Percentiles rank a stretch among this genome's conserved stretches.
Conservation (phyloP, 64 coral and sea anemone genomes). For the Stichodactyla mertensii region DNA sequence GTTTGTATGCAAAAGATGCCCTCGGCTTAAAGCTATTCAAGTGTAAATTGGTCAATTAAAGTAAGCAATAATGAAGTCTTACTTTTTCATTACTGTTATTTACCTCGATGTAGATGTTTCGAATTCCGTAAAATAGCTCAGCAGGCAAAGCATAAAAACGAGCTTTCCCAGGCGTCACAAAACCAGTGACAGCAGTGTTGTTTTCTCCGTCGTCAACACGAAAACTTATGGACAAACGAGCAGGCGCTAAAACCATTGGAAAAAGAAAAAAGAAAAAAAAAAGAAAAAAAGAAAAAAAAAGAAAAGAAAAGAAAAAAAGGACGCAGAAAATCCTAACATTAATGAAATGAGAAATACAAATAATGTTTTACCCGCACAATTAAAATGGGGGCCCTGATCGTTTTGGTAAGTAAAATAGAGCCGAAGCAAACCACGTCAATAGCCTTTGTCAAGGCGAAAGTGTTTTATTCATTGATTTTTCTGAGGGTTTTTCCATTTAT, state of each 20-base stretch:
- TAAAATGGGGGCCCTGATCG: too few species aligned
- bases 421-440: too few species aligned
- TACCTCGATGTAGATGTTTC: neutral
- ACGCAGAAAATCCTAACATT: neutral
- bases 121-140: neutral
- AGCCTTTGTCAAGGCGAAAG: too few species aligned
- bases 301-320: neutral
- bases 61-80: too few species aligned
- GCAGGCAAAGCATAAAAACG: neutral
- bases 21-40: neutral
- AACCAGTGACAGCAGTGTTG: neutral
- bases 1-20: too few species aligned
- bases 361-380: too few species aligned
- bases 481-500: too few species aligned
- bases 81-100: neutral
- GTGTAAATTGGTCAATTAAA: neutral
- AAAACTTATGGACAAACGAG: neutral
- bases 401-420: too few species aligned
- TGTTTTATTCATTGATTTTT: too few species aligned
- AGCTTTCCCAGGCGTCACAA: neutral
- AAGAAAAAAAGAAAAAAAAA: neutral
- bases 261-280: neutral
- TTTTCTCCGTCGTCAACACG: neutral
- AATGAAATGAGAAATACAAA: too few species aligned
- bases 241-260: neutral